Evolutionary conservation across 2,888 invertebrate genomes (phyloP).

Genomic region (Chrysolina haemoptera): DNA sequence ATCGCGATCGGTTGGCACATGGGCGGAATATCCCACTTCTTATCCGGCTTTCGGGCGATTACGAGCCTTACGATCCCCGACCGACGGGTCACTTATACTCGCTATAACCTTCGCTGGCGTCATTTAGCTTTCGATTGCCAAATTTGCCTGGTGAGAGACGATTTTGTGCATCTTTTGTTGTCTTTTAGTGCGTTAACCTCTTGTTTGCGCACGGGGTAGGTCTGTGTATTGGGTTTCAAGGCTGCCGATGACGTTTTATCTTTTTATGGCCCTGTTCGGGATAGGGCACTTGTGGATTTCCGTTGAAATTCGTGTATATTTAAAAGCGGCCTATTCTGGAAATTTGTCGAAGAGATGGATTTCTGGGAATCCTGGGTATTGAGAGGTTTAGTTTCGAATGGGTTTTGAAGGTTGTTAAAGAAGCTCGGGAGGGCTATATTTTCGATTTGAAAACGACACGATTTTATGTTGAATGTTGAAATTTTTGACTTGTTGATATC

Average conservation of each 20-base stretch:
- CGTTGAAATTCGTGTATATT: neutral
- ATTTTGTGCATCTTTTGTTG: slow-evolving; percentile 25
- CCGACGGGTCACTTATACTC: neutral
- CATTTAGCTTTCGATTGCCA: neutral
- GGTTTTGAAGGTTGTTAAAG: neutral
- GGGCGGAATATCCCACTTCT: neutral
- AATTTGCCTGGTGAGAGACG: slow-evolving; percentile 16
- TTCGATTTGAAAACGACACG: too few relatives aligned
- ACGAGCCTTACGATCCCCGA: neutral
- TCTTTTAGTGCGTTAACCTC: slow-evolving; percentile 30
- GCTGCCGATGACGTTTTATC: slow-evolving; percentile 23
- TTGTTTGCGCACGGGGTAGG: slow-evolving; percentile 28
- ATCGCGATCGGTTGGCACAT: neutral
- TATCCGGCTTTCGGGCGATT: neutral
- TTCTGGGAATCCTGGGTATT: neutral
- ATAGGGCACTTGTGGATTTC: slow-evolving; percentile 13
- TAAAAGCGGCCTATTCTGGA: neutral
- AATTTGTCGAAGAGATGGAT: neutral
- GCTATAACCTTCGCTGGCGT: neutral
- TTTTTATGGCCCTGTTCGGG: slow-evolving; percentile 21
- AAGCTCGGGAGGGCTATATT: too few relatives aligned
- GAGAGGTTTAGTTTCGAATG: neutral
- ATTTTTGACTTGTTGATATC: too few relatives aligned
- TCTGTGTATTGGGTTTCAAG: slow-evolving; percentile 26
- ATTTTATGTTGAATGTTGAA: too few relatives aligned